phyloP scores from a whole-genome alignment of 2,888 invertebrate species.

The Drosophila rellima region DNA sequence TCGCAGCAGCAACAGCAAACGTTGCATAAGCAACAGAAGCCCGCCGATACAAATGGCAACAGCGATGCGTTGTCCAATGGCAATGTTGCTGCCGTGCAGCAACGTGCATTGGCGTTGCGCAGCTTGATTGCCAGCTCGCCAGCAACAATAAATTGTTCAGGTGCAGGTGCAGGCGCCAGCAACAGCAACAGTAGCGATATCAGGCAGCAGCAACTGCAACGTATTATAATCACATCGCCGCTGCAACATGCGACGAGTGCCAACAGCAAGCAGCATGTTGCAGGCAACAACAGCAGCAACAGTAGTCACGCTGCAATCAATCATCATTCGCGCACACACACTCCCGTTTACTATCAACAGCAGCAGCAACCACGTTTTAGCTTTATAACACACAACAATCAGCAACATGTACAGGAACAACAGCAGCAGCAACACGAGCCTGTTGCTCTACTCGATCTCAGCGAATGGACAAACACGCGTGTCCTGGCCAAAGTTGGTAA shows the following conservation, averaged over 20 bases:
- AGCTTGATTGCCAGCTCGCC: slow-evolving; percentile 66
- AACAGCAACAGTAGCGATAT: slow-evolving; percentile 65
- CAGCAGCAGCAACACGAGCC: slow-evolving; percentile 65
- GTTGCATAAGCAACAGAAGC: slow-evolving; percentile 71
- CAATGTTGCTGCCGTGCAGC: slow-evolving; percentile 71
- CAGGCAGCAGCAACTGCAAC: slow-evolving; percentile 58
- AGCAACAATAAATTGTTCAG: slow-evolving; percentile 55
- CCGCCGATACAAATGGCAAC: slow-evolving; percentile 71
- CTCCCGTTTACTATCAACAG: slow-evolving; percentile 67
- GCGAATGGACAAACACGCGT: slow-evolving; percentile 97
- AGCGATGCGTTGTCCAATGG: slow-evolving; percentile 72
- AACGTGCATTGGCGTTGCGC: slow-evolving; percentile 63
- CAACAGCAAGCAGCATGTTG: slow-evolving; percentile 82
- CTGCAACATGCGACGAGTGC: slow-evolving; percentile 72
- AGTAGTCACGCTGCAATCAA: slow-evolving; percentile 57
- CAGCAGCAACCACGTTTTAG: slow-evolving; percentile 69
- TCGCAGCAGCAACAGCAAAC: slow-evolving; percentile 46
- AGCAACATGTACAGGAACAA: slow-evolving; percentile 72
- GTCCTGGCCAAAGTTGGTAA: slow-evolving; percentile 95
- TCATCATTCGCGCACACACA: slow-evolving; percentile 71
- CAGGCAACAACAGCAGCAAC: slow-evolving; percentile 38
- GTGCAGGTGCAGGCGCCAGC: slow-evolving; percentile 73
- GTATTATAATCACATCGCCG: slow-evolving; percentile 72
- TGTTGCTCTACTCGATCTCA: slow-evolving; percentile 90
- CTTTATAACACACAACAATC: slow-evolving; percentile 75